Percentiles rank a stretch among this genome's conserved stretches.
phyloP scores from a whole-genome alignment of 2,888 invertebrate genomes.

The Emmelina monodactyla region DNA sequence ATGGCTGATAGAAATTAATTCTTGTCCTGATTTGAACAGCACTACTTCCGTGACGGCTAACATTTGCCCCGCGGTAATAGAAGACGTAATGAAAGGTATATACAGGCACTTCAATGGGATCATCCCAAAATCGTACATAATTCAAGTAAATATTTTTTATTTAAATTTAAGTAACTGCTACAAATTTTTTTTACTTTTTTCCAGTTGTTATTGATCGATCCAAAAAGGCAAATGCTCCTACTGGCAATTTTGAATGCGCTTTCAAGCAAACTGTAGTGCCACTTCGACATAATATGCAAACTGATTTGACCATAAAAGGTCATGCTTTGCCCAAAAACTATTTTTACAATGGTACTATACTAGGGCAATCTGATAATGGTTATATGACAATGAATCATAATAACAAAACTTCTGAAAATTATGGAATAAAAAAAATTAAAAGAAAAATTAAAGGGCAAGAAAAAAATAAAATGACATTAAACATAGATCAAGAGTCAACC shows the following conservation, averaged over 20 bases:
- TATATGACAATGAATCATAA: no score
- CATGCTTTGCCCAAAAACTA: slow-evolving; percentile 32
- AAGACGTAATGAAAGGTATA: slow-evolving; percentile 87
- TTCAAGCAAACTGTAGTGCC: slow-evolving; percentile 44
- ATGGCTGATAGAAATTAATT: slow-evolving; percentile 93
- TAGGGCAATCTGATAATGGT: no score
- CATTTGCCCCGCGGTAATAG: slow-evolving; percentile 81
- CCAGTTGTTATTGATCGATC: slow-evolving; percentile 62
- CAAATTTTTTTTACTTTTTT: slow-evolving; percentile 19
- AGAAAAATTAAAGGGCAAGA: no score
- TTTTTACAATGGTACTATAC: slow-evolving; percentile 40
- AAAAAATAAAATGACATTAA: no score
- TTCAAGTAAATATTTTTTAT: no score
- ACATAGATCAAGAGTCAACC: no score
- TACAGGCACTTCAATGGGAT: background rate
- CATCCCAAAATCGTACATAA: no score
- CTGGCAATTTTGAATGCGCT: slow-evolving; percentile 68
- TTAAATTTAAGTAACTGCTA: background rate
- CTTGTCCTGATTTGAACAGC: slow-evolving; percentile 81
- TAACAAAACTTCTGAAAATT: no score
- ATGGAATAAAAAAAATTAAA: no score
- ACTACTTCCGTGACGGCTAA: slow-evolving; percentile 85
- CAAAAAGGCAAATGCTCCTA: slow-evolving; percentile 40
- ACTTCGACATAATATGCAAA: slow-evolving; percentile 27
- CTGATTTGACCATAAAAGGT: slow-evolving; percentile 35